Conservation (phyloP, 2,113 vertebrate species). For the Eonycteris spelaea region DNA sequence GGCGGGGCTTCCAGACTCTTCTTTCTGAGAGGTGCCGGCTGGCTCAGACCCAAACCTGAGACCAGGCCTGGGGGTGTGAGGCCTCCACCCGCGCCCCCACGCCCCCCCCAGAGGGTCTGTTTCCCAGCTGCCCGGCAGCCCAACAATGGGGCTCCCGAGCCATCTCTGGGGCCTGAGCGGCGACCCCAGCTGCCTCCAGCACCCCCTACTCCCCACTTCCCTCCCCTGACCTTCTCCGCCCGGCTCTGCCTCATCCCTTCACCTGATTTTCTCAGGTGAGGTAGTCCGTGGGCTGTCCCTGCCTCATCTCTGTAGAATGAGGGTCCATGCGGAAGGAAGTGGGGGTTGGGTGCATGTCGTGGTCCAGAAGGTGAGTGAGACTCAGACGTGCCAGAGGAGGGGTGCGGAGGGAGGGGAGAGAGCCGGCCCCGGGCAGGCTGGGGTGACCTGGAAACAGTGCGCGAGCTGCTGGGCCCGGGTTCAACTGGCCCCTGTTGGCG, state of each 20-base stretch:
- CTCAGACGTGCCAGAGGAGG: fast-evolving
- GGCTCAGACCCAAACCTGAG: not conserved
- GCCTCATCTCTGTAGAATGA: too few relatives aligned
- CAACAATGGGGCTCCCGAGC: too few relatives aligned
- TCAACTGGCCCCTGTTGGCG: not conserved
- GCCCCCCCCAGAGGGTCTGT: too few relatives aligned
- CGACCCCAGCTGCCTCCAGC: fast-evolving
- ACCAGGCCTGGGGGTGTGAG: fast-evolving
- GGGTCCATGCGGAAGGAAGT: not conserved
- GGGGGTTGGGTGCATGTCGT: fast-evolving
- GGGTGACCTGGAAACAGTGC: too few relatives aligned
- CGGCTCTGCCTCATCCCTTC: not conserved
- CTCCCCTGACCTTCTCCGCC: too few relatives aligned
- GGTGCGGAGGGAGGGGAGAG: not conserved
- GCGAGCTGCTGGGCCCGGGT: too few relatives aligned
- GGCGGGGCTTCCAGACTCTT: not conserved
- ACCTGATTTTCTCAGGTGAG: too few relatives aligned
- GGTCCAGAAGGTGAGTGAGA: fast-evolving
- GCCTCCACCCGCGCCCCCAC: fast-evolving
- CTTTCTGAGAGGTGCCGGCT: fast-evolving
- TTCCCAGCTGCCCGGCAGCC: too few relatives aligned
- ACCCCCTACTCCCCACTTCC: too few relatives aligned
- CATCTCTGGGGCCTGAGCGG: fast-evolving
- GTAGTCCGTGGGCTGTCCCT: too few relatives aligned
- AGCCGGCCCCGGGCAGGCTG: fast-evolving